phyloP scores from a whole-genome alignment of 2,113 vertebrate species.

The Platysternon megacephalum region DNA sequence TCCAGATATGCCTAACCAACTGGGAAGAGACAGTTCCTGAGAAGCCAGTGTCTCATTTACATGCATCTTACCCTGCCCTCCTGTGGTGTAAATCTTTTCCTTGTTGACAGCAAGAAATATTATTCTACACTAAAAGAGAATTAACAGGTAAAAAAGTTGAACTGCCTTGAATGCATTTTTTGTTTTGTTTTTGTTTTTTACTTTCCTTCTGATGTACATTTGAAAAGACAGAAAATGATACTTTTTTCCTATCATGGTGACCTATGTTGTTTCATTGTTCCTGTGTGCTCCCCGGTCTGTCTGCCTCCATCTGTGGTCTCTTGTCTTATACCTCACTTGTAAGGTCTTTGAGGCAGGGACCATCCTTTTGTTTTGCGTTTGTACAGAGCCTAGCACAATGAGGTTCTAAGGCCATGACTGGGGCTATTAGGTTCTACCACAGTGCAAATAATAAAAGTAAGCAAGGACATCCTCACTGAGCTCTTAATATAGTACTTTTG shows the following conservation, averaged over 20 bases:
- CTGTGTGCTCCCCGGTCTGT: rapidly evolving
- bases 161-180: neutral
- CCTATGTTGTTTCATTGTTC: neutral
- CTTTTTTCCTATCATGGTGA: neutral
- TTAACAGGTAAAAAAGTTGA: neutral
- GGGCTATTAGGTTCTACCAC: rapidly evolving
- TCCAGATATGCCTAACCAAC: slow-evolving; percentile 31
- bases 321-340: rapidly evolving
- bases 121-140: neutral
- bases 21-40: neutral
- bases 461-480: neutral
- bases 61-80: neutral
- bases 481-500: neutral
- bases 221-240: neutral
- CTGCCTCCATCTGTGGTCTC: neutral
- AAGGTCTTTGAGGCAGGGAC: neutral
- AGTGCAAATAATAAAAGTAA: rapidly evolving
- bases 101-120: neutral
- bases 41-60: slow-evolving; percentile 27
- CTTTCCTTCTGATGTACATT: neutral
- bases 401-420: neutral
- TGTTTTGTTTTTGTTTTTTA: neutral
- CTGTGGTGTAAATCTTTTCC: neutral
- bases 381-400: neutral
- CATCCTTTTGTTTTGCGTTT: neutral